Evolutionary conservation across 2,888 invertebrate genomes (phyloP), one percentile per base, ranked within the genome.

Genomic region (Eurytoma adleriae): DNA sequence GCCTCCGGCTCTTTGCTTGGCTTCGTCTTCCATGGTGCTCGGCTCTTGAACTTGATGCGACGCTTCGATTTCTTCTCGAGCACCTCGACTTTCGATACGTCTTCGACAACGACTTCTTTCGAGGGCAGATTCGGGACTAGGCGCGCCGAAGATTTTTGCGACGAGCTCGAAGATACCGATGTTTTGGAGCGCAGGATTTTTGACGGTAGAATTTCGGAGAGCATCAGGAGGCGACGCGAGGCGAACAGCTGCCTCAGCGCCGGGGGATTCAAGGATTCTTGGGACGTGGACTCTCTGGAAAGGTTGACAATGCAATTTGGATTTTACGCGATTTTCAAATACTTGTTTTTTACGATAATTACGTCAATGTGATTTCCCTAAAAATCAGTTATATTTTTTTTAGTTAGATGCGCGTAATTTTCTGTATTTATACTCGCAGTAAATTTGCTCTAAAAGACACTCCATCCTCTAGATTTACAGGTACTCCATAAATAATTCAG

Each of bases 131-230:
- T 68, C 10, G 72, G 13, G 40, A 69, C 24, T 3, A 77, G 27
- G 5, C 73, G 56, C 13, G 73, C 54, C 27, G 62, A 59, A 2
- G 74, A 74, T 16, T 48, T 64, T 48, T 71, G 71, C 2, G 81
- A 54, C 13, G 69, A 56, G n/a, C 30, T 70, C 10, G 79, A 57
- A 1, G 77, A 73, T 24, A n/a, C 18, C 3, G 48, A 66, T 2
- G 3, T 10, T 50, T 80, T 80, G 0, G 71, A 24, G 16, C 52
- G 70, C 13, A 75, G 52, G 18, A 64, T 64, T 62, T 75, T 80
- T n/a, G 82, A 72, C 2, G 82, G 82, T 0, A 80, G 68, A 0
- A 78, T 78, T 2, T 82, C 80, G 71, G 80, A 64, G 0, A 82
- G 69, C 7, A 78, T 18, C 16, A 69, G 64, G 18, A 82, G 74